phyloP scores from a whole-genome alignment of 2,888 invertebrate genomes.

The Piscicola geometra region DNA sequence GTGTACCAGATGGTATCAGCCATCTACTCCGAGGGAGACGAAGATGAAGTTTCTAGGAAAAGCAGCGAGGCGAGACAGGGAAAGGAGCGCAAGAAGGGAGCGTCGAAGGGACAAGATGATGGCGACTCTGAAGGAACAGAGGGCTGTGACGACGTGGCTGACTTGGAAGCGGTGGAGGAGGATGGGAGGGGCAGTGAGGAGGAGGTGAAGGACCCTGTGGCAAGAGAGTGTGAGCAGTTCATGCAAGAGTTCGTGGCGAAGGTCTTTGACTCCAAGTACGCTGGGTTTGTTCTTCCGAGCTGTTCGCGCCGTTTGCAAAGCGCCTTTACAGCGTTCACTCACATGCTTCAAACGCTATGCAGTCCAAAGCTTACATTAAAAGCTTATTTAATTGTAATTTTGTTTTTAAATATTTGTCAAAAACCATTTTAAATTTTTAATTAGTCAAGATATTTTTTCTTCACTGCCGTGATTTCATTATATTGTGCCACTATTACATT shows the following conservation, averaged over 20 bases:
- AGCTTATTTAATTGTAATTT: neutral
- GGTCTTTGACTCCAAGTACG: slow-evolving; percentile 61
- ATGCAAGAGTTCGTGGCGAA: slow-evolving; percentile 67
- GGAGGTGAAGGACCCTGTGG: slow-evolving; percentile 36
- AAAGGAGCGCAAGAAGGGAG: neutral
- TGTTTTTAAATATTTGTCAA: neutral
- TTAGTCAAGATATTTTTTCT: too few species aligned
- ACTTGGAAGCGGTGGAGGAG: slow-evolving; percentile 4
- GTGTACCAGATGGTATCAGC: slow-evolving; percentile 29
- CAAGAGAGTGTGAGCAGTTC: slow-evolving; percentile 40
- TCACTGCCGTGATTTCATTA: too few species aligned
- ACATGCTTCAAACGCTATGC: too few species aligned
- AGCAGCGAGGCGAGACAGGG: neutral
- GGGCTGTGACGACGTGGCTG: slow-evolving; percentile 42
- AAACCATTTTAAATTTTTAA: slow-evolving; percentile 2
- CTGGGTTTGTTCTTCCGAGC: neutral
- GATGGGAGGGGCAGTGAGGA: slow-evolving; percentile 30
- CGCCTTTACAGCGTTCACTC: neutral
- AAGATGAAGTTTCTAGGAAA: neutral
- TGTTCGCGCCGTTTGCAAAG: neutral
- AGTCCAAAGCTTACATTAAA: too few species aligned
- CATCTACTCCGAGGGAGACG: slow-evolving; percentile 26
- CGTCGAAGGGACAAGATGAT: slow-evolving; percentile 19
- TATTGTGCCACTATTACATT: too few species aligned
- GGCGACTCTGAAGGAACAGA: slow-evolving; percentile 43